Evolutionary conservation across 2,113 vertebrate genomes (phyloP).

Genomic region (Oriolus oriolus): DNA sequence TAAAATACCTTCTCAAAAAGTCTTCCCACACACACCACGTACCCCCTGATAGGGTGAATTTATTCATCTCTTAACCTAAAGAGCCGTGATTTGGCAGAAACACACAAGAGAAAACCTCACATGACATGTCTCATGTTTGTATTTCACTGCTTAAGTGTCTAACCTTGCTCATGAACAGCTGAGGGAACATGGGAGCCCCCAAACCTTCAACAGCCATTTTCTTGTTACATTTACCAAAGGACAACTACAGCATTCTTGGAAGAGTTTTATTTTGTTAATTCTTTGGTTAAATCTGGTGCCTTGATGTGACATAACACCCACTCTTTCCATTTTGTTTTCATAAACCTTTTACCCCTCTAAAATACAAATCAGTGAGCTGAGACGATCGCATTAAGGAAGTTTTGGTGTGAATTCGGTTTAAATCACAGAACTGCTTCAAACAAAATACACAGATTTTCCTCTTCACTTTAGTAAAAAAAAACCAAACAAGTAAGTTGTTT

Average conservation of each 20-base stretch:
- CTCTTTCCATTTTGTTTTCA: background rate
- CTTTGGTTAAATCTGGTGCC: background rate
- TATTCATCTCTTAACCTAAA: background rate
- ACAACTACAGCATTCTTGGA: background rate
- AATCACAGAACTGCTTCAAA: background rate
- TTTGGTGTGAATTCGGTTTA: background rate
- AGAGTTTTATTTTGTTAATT: background rate
- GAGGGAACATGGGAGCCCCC: background rate
- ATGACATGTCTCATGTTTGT: background rate
- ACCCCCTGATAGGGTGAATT: background rate
- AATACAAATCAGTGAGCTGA: background rate
- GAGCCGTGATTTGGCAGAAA: background rate
- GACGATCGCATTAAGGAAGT: background rate
- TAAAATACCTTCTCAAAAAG: background rate
- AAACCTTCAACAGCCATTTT: background rate
- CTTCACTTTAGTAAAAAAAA: background rate
- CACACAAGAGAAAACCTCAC: background rate
- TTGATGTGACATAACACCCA: background rate
- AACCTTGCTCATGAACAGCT: background rate
- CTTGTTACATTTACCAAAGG: background rate
- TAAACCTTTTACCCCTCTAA: background rate
- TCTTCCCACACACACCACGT: rapidly evolving
- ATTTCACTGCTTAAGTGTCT: background rate
- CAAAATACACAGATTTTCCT: background rate
- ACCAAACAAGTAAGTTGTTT: background rate